phyloP scores from a whole-genome alignment of 2,113 vertebrate genomes.

The Pangasianodon gigas region DNA sequence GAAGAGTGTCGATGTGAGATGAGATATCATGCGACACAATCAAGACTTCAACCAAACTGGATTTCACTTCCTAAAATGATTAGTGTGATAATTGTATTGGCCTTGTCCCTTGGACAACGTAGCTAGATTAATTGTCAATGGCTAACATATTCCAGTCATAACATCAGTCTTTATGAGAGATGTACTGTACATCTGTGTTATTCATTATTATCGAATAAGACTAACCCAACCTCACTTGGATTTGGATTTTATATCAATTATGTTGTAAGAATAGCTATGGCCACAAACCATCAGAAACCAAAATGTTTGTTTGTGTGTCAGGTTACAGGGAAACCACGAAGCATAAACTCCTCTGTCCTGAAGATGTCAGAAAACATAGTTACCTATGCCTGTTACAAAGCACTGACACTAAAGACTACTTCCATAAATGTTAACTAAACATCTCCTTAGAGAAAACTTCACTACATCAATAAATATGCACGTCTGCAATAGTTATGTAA shows the following conservation, averaged over 20 bases:
- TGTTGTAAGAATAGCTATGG: too few relatives aligned
- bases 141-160: neutral
- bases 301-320: neutral
- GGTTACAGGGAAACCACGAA: neutral
- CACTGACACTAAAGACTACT: neutral
- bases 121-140: neutral
- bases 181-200: neutral
- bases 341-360: neutral
- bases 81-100: neutral
- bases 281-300: neutral
- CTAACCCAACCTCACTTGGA: neutral
- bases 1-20: neutral
- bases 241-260: neutral
- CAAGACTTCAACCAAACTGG: neutral
- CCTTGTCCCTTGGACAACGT: neutral
- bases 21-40: neutral
- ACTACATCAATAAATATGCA: neutral
- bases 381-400: too few relatives aligned
- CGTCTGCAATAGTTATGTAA: too few relatives aligned
- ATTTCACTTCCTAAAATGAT: neutral
- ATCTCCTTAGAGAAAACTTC: neutral
- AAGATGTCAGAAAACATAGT: neutral
- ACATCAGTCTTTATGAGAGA: neutral
- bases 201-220: neutral
- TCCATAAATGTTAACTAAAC: neutral